Evolutionary conservation across 2,888 invertebrate genomes (phyloP), one percentile per base, ranked within the genome.

Genomic region (Tinea pellionella): DNA sequence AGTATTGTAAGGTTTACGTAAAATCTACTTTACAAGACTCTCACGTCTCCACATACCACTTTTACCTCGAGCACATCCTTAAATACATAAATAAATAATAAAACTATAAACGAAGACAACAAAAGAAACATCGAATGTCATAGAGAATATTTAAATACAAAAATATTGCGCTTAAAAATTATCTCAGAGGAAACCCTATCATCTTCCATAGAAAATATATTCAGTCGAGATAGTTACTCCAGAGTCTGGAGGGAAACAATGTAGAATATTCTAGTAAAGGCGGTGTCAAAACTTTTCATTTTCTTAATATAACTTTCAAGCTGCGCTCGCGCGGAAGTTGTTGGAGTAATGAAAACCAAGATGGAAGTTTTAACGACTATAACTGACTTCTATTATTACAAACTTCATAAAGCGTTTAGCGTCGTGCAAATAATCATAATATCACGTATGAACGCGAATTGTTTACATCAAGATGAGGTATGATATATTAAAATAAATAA

Each of bases 281-380:
- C 41, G 13, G 59, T 59, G 57, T 56, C 60, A 53, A 9, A 61
- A 61, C 29, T 18, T 58, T 59, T 55, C 43, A 63, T 60, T 63
- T 62, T 57, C 59, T 61, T 53, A 60, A 60, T 62, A 61, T 61
- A 63, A 63, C 55, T 62, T 61, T 61, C 19, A 42, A 43, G 60
- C 18, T 19, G 61, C 19, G 18, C 56, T 57, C 42, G 32, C 32
- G 53, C 53, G 53, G 53, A 24, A 53, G 24, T 51, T 51, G 11
- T 12, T 24, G 24, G 53, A 32, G 62, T 60, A 62, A 62, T 62
- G 61, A 61, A 63, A 62, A 61, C 60, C 53, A 56, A 30, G 24
- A 57, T 32, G 13, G n/a, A 32, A 57, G 6, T 57, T 57, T 57
- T 57, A 57, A 57, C 32, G 32, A 57, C 57, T 57, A 57, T 57